These are phyloP conservation scores for Pinna nobilis DNA, from an alignment of 1,140 invertebrate genomes.

Conservation along the genomic window DNA sequence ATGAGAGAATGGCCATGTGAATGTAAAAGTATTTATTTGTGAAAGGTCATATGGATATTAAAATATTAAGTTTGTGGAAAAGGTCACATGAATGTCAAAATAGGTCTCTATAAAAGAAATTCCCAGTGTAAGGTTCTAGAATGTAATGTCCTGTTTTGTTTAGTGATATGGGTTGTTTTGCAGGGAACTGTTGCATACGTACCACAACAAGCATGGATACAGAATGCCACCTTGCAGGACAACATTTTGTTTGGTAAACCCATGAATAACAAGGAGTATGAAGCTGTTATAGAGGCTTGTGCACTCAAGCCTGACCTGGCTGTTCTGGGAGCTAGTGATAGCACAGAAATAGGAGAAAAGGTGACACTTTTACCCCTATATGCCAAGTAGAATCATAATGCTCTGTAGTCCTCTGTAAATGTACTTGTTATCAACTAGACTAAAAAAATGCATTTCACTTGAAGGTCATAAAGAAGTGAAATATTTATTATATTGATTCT, in stretches of 20 bases:
- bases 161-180: conserved; percentile 4
- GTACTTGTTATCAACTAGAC: background rate
- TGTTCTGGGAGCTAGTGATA: conserved; percentile 81
- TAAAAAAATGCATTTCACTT: background rate
- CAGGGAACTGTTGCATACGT: conserved; percentile 81
- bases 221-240: conserved; percentile 86
- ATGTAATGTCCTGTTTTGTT: too few species aligned
- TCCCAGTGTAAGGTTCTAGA: too few species aligned
- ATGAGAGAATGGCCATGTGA: background rate
- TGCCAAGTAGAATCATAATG: background rate
- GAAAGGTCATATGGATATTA: background rate
- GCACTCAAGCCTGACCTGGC: conserved; percentile 82
- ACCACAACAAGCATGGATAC: conserved; percentile 89
- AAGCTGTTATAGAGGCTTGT: conserved; percentile 77
- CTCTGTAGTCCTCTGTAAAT: background rate
- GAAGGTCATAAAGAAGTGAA: background rate
- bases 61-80: background rate
- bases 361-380: conserved; percentile 44
- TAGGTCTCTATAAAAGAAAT: background rate
- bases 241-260: conserved; percentile 85
- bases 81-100: background rate
- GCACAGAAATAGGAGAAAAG: conserved; percentile 77
- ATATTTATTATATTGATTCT: background rate
- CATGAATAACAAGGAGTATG: conserved; percentile 76
- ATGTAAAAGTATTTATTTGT: background rate